phyloP scores from a whole-genome alignment of 2,888 invertebrate species.

The Spilosoma lubricipeda region DNA sequence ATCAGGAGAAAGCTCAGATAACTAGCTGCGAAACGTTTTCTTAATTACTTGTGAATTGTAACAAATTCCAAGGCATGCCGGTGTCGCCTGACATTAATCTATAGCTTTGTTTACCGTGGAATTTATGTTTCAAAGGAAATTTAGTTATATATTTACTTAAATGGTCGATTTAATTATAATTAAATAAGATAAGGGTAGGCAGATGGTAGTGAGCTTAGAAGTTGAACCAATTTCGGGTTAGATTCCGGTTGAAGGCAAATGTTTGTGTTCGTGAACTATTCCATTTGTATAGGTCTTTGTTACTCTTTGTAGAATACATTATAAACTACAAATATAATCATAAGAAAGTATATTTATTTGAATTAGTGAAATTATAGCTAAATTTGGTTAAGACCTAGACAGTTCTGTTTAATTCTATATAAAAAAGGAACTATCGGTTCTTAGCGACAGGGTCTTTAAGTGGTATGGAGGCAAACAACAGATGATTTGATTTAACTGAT shows the following conservation, averaged over 20 bases:
- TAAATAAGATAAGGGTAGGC: background rate
- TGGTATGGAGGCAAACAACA: too few relatives aligned
- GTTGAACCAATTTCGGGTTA: background rate
- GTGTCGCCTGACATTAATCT: constrained; percentile 39
- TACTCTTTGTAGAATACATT: background rate
- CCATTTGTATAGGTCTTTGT: background rate
- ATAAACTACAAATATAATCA: background rate
- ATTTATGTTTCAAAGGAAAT: constrained; percentile 15
- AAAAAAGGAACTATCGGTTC: too few relatives aligned
- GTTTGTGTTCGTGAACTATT: background rate
- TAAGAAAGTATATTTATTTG: too few relatives aligned
- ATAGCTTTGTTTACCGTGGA: constrained; percentile 29
- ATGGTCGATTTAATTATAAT: constrained; percentile 1
- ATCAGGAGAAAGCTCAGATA: constrained; percentile 44
- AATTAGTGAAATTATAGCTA: too few relatives aligned
- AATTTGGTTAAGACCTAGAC: too few relatives aligned
- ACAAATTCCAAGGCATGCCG: constrained; percentile 41
- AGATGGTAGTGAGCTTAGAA: background rate
- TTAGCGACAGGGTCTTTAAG: too few relatives aligned
- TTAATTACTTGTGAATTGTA: constrained; percentile 54
- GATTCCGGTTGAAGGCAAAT: background rate
- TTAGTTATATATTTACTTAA: constrained; percentile 7
- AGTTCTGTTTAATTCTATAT: too few relatives aligned
- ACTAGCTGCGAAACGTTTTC: constrained; percentile 39
- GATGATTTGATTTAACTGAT: too few relatives aligned